Evolutionary conservation across 2,888 invertebrate genomes (phyloP).

Genomic region (Himalopsyche kuldschensis): DNA sequence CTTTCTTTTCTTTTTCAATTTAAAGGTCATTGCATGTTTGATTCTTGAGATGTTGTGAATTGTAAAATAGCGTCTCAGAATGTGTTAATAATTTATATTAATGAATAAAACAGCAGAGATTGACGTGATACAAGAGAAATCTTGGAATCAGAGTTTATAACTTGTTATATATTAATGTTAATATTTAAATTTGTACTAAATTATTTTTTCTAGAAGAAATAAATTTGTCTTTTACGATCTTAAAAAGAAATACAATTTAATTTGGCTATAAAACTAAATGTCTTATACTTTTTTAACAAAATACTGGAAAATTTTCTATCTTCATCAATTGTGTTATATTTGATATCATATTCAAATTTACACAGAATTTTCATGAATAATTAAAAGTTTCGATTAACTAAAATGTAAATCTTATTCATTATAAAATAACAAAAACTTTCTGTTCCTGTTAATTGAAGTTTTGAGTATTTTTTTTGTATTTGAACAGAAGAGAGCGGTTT

Average conservation of each 20-base stretch:
- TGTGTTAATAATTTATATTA: background rate
- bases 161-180: background rate
- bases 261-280: too few relatives aligned
- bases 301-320: too few relatives aligned
- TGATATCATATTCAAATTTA: too few relatives aligned
- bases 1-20: background rate
- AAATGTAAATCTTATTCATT: too few relatives aligned
- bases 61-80: background rate
- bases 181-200: background rate
- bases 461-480: background rate
- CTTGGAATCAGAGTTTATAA: background rate
- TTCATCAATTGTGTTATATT: too few relatives aligned
- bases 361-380: too few relatives aligned
- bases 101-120: background rate
- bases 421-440: background rate
- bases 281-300: too few relatives aligned
- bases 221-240: background rate
- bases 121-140: background rate
- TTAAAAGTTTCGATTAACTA: too few relatives aligned
- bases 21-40: constrained; percentile 1
- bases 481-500: background rate
- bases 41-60: background rate
- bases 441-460: background rate
- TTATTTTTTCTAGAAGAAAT: background rate
- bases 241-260: too few relatives aligned